These are phyloP conservation scores for Bos indicus DNA, from an alignment of 2,113 vertebrate species.

Conservation along the genomic window DNA sequence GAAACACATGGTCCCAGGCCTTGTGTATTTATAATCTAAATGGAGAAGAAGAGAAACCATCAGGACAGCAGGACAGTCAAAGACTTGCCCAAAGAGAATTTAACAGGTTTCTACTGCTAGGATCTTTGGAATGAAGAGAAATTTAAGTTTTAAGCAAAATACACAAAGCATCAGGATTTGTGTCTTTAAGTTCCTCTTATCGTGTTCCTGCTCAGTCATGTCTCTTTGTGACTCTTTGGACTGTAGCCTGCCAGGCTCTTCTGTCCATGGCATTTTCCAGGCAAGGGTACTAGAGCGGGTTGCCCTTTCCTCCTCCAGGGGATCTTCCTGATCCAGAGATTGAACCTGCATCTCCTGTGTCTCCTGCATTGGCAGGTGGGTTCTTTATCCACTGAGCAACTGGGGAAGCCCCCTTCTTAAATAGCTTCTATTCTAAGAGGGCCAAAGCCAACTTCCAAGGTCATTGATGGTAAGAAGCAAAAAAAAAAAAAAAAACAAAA, in stretches of 20 bases:
- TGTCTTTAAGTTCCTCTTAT: background rate
- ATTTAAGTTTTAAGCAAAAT: background rate
- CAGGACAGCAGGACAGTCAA: background rate
- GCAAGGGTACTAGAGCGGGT: background rate
- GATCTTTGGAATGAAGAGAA: background rate
- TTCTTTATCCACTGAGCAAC: background rate
- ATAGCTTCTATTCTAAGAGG: background rate
- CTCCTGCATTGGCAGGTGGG: background rate
- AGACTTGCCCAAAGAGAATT: background rate
- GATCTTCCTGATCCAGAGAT: background rate
- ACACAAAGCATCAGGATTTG: background rate
- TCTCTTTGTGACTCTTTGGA: background rate
- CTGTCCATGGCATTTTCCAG: background rate
- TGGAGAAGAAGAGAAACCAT: background rate
- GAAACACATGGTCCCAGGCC: background rate
- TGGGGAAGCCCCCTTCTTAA: background rate
- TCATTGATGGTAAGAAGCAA: background rate
- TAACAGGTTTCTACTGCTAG: background rate
- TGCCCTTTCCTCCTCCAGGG: background rate
- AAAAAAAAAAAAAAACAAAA: background rate
- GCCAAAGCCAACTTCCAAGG: background rate
- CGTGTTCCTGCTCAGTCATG: background rate
- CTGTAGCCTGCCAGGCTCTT: background rate
- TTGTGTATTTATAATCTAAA: conserved; percentile 3
- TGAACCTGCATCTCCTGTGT: background rate